Percentiles rank a stretch among this genome's conserved stretches.
Conservation (phyloP, 2,113 vertebrate genomes). For the Semicossyphus pulcher region DNA sequence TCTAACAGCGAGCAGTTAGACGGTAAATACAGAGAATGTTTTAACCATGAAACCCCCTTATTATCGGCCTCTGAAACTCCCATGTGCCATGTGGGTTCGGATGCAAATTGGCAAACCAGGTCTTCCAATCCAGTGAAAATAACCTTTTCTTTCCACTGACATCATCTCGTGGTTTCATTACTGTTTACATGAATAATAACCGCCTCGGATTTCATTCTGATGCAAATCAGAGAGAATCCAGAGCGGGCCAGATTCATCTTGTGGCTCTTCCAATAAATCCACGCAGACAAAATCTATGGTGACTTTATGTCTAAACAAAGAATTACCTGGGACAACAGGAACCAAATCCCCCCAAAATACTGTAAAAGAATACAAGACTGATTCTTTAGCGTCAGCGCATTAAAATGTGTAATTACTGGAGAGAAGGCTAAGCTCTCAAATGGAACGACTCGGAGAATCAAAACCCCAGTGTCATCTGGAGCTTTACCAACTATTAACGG, state of each 20-base stretch:
- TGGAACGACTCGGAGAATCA: not conserved
- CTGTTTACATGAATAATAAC: constrained; percentile 44
- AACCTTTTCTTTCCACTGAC: constrained; percentile 65
- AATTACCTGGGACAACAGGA: constrained; percentile 18
- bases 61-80: constrained; percentile 60
- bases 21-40: constrained; percentile 65
- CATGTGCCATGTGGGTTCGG: constrained; percentile 53
- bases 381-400: not conserved
- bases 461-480: constrained; percentile 18
- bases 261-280: constrained; percentile 20
- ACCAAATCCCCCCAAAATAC: not conserved
- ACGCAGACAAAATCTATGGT: constrained; percentile 11
- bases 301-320: constrained; percentile 31
- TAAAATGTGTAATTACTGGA: not conserved
- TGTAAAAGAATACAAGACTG: not conserved
- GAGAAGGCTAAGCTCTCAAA: constrained; percentile 1
- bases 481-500: constrained; percentile 32
- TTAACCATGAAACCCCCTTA: constrained; percentile 61
- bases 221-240: constrained; percentile 13
- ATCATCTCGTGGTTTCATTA: constrained; percentile 52
- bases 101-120: constrained; percentile 37
- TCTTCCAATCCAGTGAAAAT: constrained; percentile 47
- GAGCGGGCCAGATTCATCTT: constrained; percentile 43
- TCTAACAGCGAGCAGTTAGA: constrained; percentile 52
- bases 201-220: constrained; percentile 28